Evolutionary conservation across 2,797 vertebrate genomes (phyloP), one percentile per base, ranked within the genome.

Genomic region (Aeoliscus strigatus): DNA sequence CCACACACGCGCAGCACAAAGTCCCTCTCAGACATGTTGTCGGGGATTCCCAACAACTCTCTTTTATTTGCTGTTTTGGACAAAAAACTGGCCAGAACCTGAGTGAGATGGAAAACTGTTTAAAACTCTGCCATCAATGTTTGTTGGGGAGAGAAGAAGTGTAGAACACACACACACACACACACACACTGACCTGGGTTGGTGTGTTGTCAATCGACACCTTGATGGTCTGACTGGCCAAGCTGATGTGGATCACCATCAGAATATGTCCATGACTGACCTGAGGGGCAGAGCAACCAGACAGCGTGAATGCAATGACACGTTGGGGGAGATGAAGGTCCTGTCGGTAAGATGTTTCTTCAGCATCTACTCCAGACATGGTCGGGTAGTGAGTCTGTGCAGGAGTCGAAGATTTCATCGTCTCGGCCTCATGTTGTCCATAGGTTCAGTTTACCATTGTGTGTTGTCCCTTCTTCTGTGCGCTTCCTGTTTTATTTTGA

Each of bases 1-100:
- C 96, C 96, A 57, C 96, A 96, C 54, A 98, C 90, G 2, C 94
- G 88, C 12, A 99, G 82, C 53, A 97, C 93, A 61, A 91, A 98
- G 77, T 97, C 92, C 0, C 80, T 41, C 50, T 96, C 95, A 0
- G 78, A 87, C 10, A 88, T 70, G 54, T 89, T 78, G 34, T 96
- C 93, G 0, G 93, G 87, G 47, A 99, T 92, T 7, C 90, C 90
- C 70, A 99, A 81, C 55, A 98, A 66, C 23, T 86, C 87, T 65
- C 92, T 92, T 65, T 97, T 98, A 54, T 93, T 98, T 2, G 91
- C 82, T 35, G 89, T 92, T 82, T 96, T 98, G 66, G 88, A 67
- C 49, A 98, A 96, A 81, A 97, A 96, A 41, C 46, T 79, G 0
- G 16, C 15, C 64, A 86, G 17, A 1, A 84, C 73, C 82, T 86